Evolutionary conservation across 2,113 vertebrate genomes (phyloP), one percentile per base, ranked within the genome.

Genomic region (Cathartes aura): DNA sequence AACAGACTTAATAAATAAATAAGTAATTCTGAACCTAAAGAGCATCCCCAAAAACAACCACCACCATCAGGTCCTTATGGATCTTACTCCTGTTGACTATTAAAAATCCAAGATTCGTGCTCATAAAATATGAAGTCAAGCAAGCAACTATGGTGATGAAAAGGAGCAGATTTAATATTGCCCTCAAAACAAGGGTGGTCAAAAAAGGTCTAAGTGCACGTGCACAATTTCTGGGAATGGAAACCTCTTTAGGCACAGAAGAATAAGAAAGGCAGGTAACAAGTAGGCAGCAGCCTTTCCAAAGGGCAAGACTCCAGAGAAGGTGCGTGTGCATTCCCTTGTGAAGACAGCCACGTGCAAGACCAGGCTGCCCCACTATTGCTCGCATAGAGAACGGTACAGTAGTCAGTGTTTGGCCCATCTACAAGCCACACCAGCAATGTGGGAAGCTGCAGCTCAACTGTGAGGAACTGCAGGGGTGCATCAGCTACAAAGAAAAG

Each of bases 381-480:
- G 67, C 58, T 75, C 9, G 0, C 26, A 9, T 0, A 48, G n/a
- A 29, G 53, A 21, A 30, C 4, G 2, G 58, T 5, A 40, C 26
- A 24, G 14, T 1, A 26, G 11, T 8, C n/a, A 32, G 50, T 1
- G 8, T 20, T 1, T 34, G 52, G 63, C 55, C 72, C 64, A 43
- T 4, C 34, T 29, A 9, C 45, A 53, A 60, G 4, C 19, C 64
- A 8, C 38, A 8, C 2, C 52, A 67, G 59, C 48, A 18, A 36
- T 0, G 0, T 6, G 18, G 13, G 34, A 48, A 74, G 58, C 56
- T 52, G 48, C 47, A 68, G 68, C 67, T 90, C 67, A 62, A 4
- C 38, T 20, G 7, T 7, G 55, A 59, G 55, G 53, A 55, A 14
- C 36, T 14, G 9, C 48, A 64, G 48, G 30, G 26, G 8, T 8